Base-by-base conservation (phyloP, 2,113 vertebrate species). In the Urocynchramus pylzowi region DNA sequence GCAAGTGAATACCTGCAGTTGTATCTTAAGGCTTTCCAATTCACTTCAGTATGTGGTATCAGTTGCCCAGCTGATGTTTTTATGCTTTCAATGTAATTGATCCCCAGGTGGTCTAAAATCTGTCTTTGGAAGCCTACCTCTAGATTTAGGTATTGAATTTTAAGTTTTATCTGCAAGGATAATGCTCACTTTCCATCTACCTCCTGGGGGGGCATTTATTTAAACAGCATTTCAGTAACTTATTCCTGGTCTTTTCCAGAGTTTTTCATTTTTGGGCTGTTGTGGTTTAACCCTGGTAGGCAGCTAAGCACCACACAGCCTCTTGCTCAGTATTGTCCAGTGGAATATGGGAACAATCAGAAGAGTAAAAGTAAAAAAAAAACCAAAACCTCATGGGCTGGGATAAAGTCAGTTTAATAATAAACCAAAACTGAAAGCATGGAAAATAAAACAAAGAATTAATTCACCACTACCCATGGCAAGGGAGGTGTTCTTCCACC, bases 401-500 rank as follows among this genome's bases (percentile, higher is more conserved):
- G 69, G 7, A 69, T 27, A 65, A 73, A 73, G 31, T 24, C 13
- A 24, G 20, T 27, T 87, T 54, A 77, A 64, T 4, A 73, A 7
- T 47, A 59, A 76, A 64, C 5, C 15, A 67, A 89, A 84, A 53
- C 5, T 5, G 2, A 26, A 16, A 2, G 5, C 19, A 64, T 42
- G 20, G 9, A 59, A 76, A 80, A 5, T 9, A 54, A 71, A 84
- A 26, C 1, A 56, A 42, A 30, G 8, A 60, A 53, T 37, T 49
- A 3, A 27, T 86, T 63, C 11, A 14, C 4, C 19, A 6, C 16
- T 67, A 41, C 4, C 3, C 33, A 14, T 39, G 0, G 1, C 13
- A 24, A 31, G 7, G 18, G 33, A 53, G 13, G 3, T 23, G 15
- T 45, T 85, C 61, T 67, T 31, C 12, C 13, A 19, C 4, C 14